A percentile compares a stretch with the other conserved stretches of the same genome.
phyloP scores from a whole-genome alignment of 2,797 vertebrate species.

The Sebastes baramenuke region DNA sequence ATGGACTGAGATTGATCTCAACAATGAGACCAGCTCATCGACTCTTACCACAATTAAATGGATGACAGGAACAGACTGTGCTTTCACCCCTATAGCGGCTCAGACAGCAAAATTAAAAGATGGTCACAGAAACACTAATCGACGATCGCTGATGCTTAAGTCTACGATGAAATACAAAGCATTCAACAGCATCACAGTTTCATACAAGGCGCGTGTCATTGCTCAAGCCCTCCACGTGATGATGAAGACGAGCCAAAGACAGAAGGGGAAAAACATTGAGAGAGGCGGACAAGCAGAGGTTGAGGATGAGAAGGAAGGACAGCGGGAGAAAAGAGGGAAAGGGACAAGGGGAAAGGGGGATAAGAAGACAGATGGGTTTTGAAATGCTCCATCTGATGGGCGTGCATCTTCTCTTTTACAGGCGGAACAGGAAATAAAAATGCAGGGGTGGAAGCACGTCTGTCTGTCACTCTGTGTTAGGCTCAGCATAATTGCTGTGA shows the following conservation, averaged over 20 bases:
- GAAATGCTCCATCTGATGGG: conserved; percentile 62
- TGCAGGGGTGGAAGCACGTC: conserved; percentile 64
- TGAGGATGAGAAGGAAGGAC: conserved; percentile 42
- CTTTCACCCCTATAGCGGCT: conserved; percentile 27
- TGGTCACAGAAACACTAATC: conserved; percentile 15
- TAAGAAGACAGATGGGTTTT: conserved; percentile 54
- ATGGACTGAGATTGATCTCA: conserved; percentile 50
- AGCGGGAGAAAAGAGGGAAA: conserved; percentile 15
- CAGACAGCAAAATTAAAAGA: conserved; percentile 31
- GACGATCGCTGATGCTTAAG: neutral
- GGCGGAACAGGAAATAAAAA: conserved; percentile 59
- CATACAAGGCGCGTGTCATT: neutral
- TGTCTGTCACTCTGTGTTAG: conserved; percentile 82
- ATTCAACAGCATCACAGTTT: conserved; percentile 12
- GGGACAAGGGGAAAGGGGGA: conserved; percentile 18
- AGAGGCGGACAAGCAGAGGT: conserved; percentile 19
- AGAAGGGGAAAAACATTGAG: neutral
- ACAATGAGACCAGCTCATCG: conserved; percentile 76
- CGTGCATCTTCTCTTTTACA: conserved; percentile 56
- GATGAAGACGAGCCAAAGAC: conserved; percentile 23
- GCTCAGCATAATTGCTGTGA: conserved; percentile 82
- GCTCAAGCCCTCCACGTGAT: neutral
- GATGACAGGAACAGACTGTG: conserved; percentile 18
- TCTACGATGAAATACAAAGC: conserved; percentile 2
- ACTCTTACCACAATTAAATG: conserved; percentile 28